These are phyloP conservation scores for Phrynosoma platyrhinos DNA, from an alignment of 2,113 vertebrate species.

Conservation along the genomic window DNA sequence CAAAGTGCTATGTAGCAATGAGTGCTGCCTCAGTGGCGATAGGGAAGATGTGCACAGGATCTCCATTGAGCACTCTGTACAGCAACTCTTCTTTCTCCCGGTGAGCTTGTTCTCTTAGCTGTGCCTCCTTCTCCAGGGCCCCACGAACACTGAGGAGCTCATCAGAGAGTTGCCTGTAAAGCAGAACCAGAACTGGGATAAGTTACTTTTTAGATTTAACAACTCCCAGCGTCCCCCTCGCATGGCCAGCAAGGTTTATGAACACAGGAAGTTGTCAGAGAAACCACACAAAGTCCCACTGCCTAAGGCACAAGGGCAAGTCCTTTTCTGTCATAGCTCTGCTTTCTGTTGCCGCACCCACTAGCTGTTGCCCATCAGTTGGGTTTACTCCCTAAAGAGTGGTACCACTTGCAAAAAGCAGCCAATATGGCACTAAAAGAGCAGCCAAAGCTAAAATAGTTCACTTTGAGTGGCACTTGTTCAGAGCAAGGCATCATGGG, in stretches of 20 bases:
- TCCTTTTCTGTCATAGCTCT: too few species aligned
- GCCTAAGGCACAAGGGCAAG: too few species aligned
- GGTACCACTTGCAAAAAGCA: too few species aligned
- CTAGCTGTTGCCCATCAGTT: neutral
- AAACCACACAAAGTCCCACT: neutral
- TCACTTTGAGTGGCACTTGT: too few species aligned
- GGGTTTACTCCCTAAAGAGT: neutral
- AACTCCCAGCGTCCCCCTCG: neutral
- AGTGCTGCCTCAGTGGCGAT: slow-evolving; percentile 67
- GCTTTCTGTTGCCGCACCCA: too few species aligned
- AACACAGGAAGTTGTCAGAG: neutral
- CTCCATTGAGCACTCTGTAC: slow-evolving; percentile 82
- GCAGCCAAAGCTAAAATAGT: too few species aligned
- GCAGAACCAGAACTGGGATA: neutral
- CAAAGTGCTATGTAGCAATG: slow-evolving; percentile 65
- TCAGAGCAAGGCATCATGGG: too few species aligned
- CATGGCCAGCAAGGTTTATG: neutral
- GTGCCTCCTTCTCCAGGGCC: slow-evolving; percentile 84
- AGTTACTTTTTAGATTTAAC: neutral
- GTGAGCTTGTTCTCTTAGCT: slow-evolving; percentile 76
- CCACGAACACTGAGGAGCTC: slow-evolving; percentile 83
- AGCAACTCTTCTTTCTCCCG: slow-evolving; percentile 92
- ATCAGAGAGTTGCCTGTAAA: slow-evolving; percentile 84
- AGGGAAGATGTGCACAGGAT: slow-evolving; percentile 75
- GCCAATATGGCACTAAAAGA: too few species aligned